Conservation (phyloP, 2,797 vertebrate species). For the Pteronotus mesoamericanus region DNA sequence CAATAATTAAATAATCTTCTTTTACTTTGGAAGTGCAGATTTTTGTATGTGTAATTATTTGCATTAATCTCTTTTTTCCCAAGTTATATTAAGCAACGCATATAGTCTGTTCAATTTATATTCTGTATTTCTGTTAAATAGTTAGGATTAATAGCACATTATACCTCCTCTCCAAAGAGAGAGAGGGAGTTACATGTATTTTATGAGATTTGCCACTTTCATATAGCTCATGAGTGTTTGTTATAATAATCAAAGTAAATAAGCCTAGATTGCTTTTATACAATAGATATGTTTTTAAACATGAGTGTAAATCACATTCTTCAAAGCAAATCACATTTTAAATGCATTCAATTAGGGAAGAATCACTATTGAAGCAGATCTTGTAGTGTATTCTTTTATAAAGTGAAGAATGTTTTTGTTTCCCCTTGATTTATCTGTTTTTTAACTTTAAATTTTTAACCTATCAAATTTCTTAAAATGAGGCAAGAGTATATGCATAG, state of each 20-base stretch:
- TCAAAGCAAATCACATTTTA: constrained; percentile 53
- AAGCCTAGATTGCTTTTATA: constrained; percentile 38
- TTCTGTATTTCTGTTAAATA: constrained; percentile 29
- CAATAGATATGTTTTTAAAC: constrained; percentile 31
- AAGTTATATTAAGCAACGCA: not conserved
- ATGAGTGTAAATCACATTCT: constrained; percentile 14
- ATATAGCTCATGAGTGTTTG: constrained; percentile 19
- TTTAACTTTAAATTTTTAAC: not conserved
- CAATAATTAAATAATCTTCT: constrained; percentile 15
- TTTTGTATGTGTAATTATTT: constrained; percentile 27
- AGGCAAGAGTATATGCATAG: not conserved
- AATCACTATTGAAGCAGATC: not conserved
- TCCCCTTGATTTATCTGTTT: not conserved
- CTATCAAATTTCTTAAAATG: not conserved
- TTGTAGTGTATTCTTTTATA: not conserved
- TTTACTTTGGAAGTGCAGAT: constrained; percentile 23
- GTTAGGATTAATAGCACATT: constrained; percentile 29
- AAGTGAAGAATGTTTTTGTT: constrained; percentile 31
- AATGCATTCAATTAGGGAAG: constrained; percentile 38
- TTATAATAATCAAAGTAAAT: constrained; percentile 56
- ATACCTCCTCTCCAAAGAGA: not conserved
- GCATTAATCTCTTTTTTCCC: not conserved
- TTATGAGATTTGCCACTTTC: constrained; percentile 27
- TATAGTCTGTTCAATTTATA: not conserved
- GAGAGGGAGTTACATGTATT: not conserved